Evolutionary conservation across 1,140 invertebrate species (phyloP).

Genomic region (Proales similis): DNA sequence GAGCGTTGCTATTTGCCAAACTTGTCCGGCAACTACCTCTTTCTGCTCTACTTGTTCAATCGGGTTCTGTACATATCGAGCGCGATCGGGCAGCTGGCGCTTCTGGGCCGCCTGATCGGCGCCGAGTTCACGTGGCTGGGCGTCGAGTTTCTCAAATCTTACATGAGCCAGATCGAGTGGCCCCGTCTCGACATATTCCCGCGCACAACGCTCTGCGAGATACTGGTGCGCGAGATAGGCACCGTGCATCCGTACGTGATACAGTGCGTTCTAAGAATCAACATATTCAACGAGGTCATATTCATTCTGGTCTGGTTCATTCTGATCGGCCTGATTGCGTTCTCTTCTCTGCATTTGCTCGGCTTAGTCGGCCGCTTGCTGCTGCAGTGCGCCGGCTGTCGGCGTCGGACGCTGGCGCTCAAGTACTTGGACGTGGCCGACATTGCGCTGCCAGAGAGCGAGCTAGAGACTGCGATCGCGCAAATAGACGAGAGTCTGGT

Average conservation of each 20-base stretch:
- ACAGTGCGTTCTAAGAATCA: slow-evolving; percentile 50
- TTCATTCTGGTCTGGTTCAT: slow-evolving; percentile 52
- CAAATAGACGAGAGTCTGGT: too few relatives aligned
- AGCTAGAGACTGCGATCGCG: too few relatives aligned
- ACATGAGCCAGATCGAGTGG: slow-evolving; percentile 20
- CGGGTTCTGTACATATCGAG: slow-evolving; percentile 8
- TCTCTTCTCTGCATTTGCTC: not conserved
- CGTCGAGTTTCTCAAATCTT: slow-evolving; percentile 12
- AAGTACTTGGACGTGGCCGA: slow-evolving; percentile 30
- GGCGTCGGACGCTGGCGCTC: not conserved
- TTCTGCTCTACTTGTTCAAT: slow-evolving; percentile 1
- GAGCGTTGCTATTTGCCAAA: too few relatives aligned
- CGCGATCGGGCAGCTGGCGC: not conserved
- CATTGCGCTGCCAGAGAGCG: too few relatives aligned
- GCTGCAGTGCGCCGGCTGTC: not conserved
- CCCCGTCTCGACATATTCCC: slow-evolving; percentile 30
- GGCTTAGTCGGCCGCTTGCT: not conserved
- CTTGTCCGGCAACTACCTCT: slow-evolving; percentile 11
- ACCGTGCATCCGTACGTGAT: slow-evolving; percentile 44
- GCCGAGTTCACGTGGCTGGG: slow-evolving; percentile 13
- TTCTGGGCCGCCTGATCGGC: slow-evolving; percentile 9
- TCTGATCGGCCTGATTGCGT: slow-evolving; percentile 44
- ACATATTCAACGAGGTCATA: slow-evolving; percentile 53
- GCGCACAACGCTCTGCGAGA: slow-evolving; percentile 39
- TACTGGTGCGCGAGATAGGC: slow-evolving; percentile 30